Evolutionary conservation across 2,797 vertebrate genomes (phyloP).

Genomic region (Enteromius viviparus): DNA sequence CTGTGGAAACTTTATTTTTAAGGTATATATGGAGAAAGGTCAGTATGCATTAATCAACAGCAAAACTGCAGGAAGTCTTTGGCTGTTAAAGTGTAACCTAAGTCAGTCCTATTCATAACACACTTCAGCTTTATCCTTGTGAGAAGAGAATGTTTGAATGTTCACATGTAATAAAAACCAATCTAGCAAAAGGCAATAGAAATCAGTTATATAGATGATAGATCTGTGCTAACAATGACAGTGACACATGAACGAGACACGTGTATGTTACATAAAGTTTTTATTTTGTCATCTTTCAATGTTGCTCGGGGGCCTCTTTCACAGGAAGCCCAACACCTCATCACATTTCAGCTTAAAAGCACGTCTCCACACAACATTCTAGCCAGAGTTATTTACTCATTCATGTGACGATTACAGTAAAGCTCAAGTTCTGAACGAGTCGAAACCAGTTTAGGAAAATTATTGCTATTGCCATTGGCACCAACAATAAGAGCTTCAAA

Average conservation of each 20-base stretch:
- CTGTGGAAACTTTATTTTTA: neutral
- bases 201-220: neutral
- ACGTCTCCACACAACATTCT: slow-evolving; percentile 1
- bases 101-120: neutral
- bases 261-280: slow-evolving; percentile 6
- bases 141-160: neutral
- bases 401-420: neutral
- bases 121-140: neutral
- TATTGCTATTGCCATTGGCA: slow-evolving; percentile 34
- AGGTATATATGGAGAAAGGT: neutral
- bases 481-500: slow-evolving; percentile 29
- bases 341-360: slow-evolving; percentile 29
- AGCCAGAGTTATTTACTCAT: slow-evolving; percentile 15
- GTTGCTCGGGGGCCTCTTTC: slow-evolving; percentile 1
- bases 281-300: slow-evolving; percentile 31
- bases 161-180: neutral
- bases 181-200: neutral
- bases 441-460: neutral
- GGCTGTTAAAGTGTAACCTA: neutral
- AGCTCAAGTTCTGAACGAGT: neutral
- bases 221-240: neutral
- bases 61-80: neutral
- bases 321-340: neutral
- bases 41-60: neutral
- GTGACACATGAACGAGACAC: neutral